A percentile compares a stretch with the other conserved stretches of the same genome.
Evolutionary conservation across 1,140 invertebrate genomes (phyloP).

Genomic region (Drosophila sturtevanti): DNA sequence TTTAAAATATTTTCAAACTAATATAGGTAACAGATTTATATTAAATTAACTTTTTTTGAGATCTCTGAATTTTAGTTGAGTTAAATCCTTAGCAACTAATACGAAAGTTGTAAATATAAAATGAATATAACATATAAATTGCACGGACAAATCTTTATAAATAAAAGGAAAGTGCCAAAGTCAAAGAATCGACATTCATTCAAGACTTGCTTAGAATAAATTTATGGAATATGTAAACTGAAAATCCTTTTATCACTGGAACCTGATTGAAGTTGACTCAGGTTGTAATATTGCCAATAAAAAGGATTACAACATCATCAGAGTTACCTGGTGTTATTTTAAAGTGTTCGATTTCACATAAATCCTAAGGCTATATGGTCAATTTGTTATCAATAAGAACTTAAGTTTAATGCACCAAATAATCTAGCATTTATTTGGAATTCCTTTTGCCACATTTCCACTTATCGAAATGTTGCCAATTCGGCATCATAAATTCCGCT

Average conservation of each 20-base stretch:
- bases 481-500: slow-evolving; percentile 11
- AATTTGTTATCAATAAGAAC: slow-evolving; percentile 4
- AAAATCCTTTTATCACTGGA: background rate
- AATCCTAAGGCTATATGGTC: background rate
- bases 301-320: slow-evolving; percentile 2
- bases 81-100: too few species aligned
- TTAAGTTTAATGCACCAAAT: background rate
- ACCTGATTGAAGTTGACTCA: slow-evolving; percentile 42
- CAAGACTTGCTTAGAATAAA: slow-evolving; percentile 30
- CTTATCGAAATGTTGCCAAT: slow-evolving; percentile 41
- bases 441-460: slow-evolving; percentile 40
- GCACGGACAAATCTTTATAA: too few species aligned
- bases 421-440: background rate
- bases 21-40: too few species aligned
- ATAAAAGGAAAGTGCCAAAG: slow-evolving; percentile 9
- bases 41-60: too few species aligned
- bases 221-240: slow-evolving; percentile 53
- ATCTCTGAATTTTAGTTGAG: too few species aligned
- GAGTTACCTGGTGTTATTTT: background rate
- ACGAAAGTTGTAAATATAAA: too few species aligned
- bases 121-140: too few species aligned
- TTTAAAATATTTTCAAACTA: too few species aligned
- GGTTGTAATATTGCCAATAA: slow-evolving; percentile 22
- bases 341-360: background rate
- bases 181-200: slow-evolving; percentile 11